Evolutionary conservation across 2,797 vertebrate genomes (phyloP).

Genomic region (Gallinago nigripennis): DNA sequence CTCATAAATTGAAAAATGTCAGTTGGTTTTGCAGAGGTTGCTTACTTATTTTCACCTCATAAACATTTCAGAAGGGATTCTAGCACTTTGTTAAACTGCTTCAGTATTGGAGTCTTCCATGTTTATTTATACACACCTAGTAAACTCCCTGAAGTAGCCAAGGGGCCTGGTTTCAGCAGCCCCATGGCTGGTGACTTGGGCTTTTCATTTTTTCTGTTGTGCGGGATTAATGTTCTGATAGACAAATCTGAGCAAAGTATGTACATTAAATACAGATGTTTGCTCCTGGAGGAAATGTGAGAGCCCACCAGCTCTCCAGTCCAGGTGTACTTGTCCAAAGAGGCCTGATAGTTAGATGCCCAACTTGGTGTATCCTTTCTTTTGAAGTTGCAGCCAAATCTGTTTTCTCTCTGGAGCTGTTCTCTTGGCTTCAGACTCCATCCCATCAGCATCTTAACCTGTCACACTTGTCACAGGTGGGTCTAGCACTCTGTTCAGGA

Average conservation of each 20-base stretch:
- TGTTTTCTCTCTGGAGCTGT: background rate
- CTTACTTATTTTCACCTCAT: constrained; percentile 40
- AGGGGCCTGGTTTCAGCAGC: background rate
- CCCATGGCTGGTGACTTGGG: background rate
- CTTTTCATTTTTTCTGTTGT: background rate
- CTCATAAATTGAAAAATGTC: constrained; percentile 3
- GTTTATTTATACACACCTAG: background rate
- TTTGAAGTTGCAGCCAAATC: background rate
- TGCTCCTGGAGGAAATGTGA: background rate
- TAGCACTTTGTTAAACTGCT: constrained; percentile 20
- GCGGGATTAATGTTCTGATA: background rate
- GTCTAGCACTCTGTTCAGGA: background rate
- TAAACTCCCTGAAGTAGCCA: background rate
- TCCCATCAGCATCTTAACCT: background rate
- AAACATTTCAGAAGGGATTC: constrained; percentile 27
- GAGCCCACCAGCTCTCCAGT: background rate
- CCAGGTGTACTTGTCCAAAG: background rate
- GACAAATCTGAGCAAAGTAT: background rate
- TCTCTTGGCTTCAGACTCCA: background rate
- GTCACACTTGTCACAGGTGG: background rate
- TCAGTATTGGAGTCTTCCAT: background rate
- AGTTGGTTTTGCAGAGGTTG: background rate
- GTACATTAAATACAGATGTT: background rate
- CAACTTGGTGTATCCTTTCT: fast-evolving
- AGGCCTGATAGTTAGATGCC: background rate